Percentiles rank a stretch among this genome's conserved stretches.
These are phyloP conservation scores for Neoscelio sp. DNA, from an alignment of 2,888 invertebrate species.

Conservation along the genomic window DNA sequence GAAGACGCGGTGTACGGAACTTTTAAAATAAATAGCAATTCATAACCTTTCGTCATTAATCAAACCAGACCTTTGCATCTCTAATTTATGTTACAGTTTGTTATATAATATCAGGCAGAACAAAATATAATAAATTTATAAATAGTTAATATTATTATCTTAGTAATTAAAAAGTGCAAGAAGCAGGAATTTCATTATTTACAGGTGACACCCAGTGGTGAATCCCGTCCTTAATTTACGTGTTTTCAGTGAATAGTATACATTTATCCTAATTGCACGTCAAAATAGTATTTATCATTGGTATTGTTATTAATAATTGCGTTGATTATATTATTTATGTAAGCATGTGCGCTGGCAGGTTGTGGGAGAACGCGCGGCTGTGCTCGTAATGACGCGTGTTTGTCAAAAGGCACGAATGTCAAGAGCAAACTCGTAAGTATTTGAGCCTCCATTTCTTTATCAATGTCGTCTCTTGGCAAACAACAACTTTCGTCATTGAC, in stretches of 20 bases:
- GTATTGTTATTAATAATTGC: conserved; percentile 52
- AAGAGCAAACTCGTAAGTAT: conserved; percentile 65
- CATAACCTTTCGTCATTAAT: conserved; percentile 50
- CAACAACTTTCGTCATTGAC: conserved; percentile 58
- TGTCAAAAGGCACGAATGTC: conserved; percentile 64
- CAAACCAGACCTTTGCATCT: conserved; percentile 30
- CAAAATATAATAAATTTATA: too few species aligned
- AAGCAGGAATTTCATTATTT: too few species aligned
- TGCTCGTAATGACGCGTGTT: conserved; percentile 49
- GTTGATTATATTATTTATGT: conserved; percentile 54
- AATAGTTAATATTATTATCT: too few species aligned
- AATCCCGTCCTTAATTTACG: conserved; percentile 30
- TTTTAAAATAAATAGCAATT: conserved; percentile 51
- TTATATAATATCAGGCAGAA: too few species aligned
- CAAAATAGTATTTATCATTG: conserved; percentile 35
- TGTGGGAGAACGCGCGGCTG: conserved; percentile 53
- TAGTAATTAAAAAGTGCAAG: too few species aligned
- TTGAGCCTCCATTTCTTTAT: conserved; percentile 60
- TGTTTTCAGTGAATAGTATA: conserved; percentile 31
- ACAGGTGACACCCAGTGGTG: conserved; percentile 17
- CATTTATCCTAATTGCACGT: conserved; percentile 44
- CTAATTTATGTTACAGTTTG: too few species aligned
- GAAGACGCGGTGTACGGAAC: conserved; percentile 21
- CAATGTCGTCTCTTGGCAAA: conserved; percentile 49
- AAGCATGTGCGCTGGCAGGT: conserved; percentile 1